phyloP scores from a whole-genome alignment of 1,140 invertebrate genomes.

The Drosophila kohkoa region DNA sequence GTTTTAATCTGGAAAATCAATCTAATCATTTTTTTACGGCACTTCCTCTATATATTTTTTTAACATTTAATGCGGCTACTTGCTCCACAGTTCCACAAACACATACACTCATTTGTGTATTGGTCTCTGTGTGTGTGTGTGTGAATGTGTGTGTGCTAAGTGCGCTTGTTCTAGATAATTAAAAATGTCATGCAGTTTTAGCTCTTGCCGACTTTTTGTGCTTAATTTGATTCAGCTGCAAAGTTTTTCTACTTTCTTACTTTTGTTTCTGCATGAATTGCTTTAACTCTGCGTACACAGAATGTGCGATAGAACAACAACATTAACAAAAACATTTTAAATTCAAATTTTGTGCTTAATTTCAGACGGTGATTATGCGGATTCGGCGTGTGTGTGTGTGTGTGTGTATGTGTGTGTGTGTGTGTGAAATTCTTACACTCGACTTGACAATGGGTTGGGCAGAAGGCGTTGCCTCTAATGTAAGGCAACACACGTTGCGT shows the following conservation, averaged over 20 bases:
- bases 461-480: neutral
- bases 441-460: constrained; percentile 1
- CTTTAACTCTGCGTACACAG: neutral
- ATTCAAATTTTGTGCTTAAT: constrained; percentile 24
- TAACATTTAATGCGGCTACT: neutral
- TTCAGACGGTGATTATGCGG: constrained; percentile 1
- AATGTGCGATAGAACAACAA: neutral
- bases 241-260: constrained; percentile 15
- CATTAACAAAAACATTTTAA: neutral
- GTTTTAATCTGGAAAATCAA: too few species aligned
- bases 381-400: neutral
- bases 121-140: too few species aligned
- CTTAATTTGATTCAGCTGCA: constrained; percentile 49
- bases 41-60: too few species aligned
- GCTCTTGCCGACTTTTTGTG: constrained; percentile 28
- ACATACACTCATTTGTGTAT: neutral
- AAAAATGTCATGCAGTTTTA: constrained; percentile 67
- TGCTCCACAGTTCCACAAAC: neutral
- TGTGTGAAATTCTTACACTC: constrained; percentile 4
- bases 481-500: neutral
- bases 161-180: constrained; percentile 78
- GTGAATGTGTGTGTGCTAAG: constrained; percentile 51
- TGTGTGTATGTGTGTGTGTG: too few species aligned
- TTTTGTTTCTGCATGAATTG: constrained; percentile 1
- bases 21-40: too few species aligned